Base-by-base conservation (phyloP, 2,888 invertebrate genomes). In the Torymus texanus region DNA sequence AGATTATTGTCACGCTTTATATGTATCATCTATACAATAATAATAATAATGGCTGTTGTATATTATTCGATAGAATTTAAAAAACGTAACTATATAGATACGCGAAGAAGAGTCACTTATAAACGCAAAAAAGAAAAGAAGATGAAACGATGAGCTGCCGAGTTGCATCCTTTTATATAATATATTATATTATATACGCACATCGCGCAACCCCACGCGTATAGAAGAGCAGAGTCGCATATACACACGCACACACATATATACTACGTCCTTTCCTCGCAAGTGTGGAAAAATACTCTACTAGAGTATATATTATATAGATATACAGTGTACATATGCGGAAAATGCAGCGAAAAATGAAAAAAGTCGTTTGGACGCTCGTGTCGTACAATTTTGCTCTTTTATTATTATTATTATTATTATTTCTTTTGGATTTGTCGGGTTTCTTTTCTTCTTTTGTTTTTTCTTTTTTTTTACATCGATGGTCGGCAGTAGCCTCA, bases 61-160 rank as follows among this genome's bases (percentile, higher is more conserved):
- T 83, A 82, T 78, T 80, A 78, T 83, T 82, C 74, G 82, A 84
- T 85, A 85, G 81, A 85, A 85, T 85, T 83, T 83, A 84, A 83
- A 85, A 83, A 83, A 85, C 84, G 75, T 83, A 85, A 85, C 81
- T 79, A 77, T 79, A 77, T 75, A 82, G 71, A 80, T 76, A 74
- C 76, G 81, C 79, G 41, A 41, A 41, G 41, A 8, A 41, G 41
- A 41, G 41, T 41, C 41, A 41, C 41, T 41, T 41, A 8, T 41
- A 8, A 0, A 8, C 1, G 10, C 5, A 41, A 41, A 41, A 5
- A 41, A 81, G 81, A 75, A 71, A 59, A 75, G 5, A 29, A 29
- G 5, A 21, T 21, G 21, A 21, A 21, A 29, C 29, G 29, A 29
- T 41, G 10, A 41, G 41, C 41, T 41, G 41, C 41, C 41, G 41